These are phyloP conservation scores for Dolichotis patagonum DNA, from an alignment of 2,113 vertebrate genomes.

Conservation along the genomic window DNA sequence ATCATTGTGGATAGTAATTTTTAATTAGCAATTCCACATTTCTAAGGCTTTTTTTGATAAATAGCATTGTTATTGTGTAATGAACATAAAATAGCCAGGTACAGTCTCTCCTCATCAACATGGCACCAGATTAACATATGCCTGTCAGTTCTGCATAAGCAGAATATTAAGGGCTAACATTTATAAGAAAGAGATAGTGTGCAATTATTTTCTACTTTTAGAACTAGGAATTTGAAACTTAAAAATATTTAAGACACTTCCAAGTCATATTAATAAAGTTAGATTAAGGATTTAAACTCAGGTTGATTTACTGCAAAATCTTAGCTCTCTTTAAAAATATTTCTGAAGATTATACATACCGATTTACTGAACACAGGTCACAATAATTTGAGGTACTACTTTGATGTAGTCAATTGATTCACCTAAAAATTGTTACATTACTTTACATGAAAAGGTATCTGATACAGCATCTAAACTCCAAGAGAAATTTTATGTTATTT, in stretches of 20 bases:
- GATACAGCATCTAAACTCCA: neutral
- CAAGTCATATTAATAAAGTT: neutral
- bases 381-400: neutral
- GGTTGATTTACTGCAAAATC: neutral
- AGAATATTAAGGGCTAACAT: neutral
- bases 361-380: neutral
- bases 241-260: neutral
- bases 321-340: neutral
- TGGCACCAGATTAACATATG: neutral
- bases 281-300: neutral
- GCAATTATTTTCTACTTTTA: neutral
- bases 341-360: neutral
- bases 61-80: neutral
- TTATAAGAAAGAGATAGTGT: neutral
- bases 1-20: neutral
- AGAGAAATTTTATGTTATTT: neutral
- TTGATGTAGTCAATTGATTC: neutral
- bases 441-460: neutral
- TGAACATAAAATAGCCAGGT: neutral
- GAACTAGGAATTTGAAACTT: neutral
- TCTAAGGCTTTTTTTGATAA: neutral
- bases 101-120: neutral
- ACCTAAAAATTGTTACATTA: neutral
- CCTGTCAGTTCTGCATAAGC: neutral
- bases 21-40: neutral